Percentiles rank a stretch among this genome's conserved stretches.
These are phyloP conservation scores for Nebria brevicollis DNA, from an alignment of 2,888 invertebrate genomes.

Conservation along the genomic window DNA sequence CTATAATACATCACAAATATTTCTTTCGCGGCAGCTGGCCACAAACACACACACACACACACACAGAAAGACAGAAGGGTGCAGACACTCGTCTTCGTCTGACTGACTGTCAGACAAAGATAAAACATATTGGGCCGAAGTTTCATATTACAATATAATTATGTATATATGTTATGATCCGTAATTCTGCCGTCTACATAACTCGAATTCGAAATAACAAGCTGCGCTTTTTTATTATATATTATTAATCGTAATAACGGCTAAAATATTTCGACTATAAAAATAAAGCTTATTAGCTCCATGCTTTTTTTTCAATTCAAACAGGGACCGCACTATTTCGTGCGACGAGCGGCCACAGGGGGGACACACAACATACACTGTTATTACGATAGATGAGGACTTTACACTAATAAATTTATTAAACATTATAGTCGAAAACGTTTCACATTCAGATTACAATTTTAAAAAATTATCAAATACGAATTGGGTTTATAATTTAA, in stretches of 20 bases:
- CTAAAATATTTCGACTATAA: constrained; percentile 46
- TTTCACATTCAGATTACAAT: too few relatives aligned
- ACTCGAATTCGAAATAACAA: constrained; percentile 54
- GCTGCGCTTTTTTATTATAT: constrained; percentile 49
- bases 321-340: background rate
- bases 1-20: too few relatives aligned
- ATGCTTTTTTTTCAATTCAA: background rate
- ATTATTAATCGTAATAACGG: constrained; percentile 46
- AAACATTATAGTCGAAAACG: too few relatives aligned
- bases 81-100: too few relatives aligned
- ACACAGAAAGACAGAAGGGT: too few relatives aligned
- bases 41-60: too few relatives aligned
- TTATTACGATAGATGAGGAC: background rate
- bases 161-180: constrained; percentile 57
- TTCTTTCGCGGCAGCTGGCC: too few relatives aligned
- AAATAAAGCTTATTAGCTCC: constrained; percentile 40
- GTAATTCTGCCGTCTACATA: constrained; percentile 56
- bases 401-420: too few relatives aligned
- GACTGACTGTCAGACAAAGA: background rate
- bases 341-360: too few relatives aligned
- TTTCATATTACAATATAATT: constrained; percentile 53
- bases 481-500: too few relatives aligned
- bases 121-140: background rate
- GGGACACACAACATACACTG: constrained; percentile 17
- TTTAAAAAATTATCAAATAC: too few relatives aligned